Percentiles rank a stretch among this genome's conserved stretches.
phyloP scores from a whole-genome alignment of 2,888 invertebrate genomes.

The Chrysolina americana region DNA sequence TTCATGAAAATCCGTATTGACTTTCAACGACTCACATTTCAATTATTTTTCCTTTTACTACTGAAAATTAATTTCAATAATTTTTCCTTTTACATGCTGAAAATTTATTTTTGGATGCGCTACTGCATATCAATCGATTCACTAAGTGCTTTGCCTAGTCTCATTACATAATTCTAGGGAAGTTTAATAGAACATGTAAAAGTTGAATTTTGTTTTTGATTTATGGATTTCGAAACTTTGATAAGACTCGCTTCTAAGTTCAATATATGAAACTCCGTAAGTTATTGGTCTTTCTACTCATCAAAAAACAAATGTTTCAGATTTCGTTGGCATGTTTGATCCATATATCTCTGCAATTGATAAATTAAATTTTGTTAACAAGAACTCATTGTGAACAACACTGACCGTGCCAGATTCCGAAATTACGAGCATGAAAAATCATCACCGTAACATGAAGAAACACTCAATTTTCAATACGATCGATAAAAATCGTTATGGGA shows the following conservation, averaged over 20 bases:
- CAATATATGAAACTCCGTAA: background rate
- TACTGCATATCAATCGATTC: slow-evolving; percentile 34
- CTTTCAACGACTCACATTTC: too few relatives aligned
- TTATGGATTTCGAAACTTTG: slow-evolving; percentile 41
- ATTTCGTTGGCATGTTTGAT: too few relatives aligned
- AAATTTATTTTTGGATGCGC: background rate
- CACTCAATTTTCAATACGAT: background rate
- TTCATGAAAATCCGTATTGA: too few relatives aligned
- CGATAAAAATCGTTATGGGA: background rate
- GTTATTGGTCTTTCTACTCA: background rate
- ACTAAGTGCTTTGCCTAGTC: slow-evolving; percentile 24
- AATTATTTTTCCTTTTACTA: too few relatives aligned
- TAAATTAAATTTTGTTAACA: too few relatives aligned
- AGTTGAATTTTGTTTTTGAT: slow-evolving; percentile 36
- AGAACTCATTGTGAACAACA: too few relatives aligned
- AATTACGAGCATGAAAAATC: too few relatives aligned
- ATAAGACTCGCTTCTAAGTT: slow-evolving; percentile 5
- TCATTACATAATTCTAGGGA: slow-evolving; percentile 35
- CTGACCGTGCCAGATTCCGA: too few relatives aligned
- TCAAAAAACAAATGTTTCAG: too few relatives aligned
- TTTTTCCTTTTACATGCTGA: too few relatives aligned
- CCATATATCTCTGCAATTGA: too few relatives aligned
- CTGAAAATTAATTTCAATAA: too few relatives aligned
- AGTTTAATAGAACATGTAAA: slow-evolving; percentile 33
- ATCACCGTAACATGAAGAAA: background rate